Base-by-base conservation (phyloP, 2,797 vertebrate genomes). In the Epinephelus malabaricus region DNA sequence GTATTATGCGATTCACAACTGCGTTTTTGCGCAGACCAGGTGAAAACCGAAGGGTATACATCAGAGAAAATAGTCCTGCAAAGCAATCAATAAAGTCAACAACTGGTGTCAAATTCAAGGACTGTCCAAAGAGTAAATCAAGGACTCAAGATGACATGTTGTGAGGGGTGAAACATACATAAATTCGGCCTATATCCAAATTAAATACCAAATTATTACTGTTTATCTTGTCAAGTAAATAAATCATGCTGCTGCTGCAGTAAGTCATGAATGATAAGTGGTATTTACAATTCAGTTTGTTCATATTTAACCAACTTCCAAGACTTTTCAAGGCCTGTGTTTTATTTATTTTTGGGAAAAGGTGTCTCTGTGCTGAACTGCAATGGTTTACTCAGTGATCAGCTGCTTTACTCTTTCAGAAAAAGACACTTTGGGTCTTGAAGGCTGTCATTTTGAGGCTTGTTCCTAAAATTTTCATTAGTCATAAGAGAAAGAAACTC, bases 101-200 rank as follows among this genome's bases (percentile, higher is more conserved):
- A 67, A 17, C 1, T 38, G n/a, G 19, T 10, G 23, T 53, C 67
- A 59, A 15, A 67, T 61, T 75, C 19, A 79, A 81, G 13, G n/a
- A 55, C 65, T 74, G 61, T 82, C 1, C 3, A 25, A 53, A 54
- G 6, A 25, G 17, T 30, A 43, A 53, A 6, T 54, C 6, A 34
- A n/a, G 7, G 59, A 19, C 38, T 30, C 5, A 4, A 59, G 34
- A 45, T 18, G 15, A 19, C 66, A 65, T 69, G 25, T 65, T 43
- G 11, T 30, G 0, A n/a, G 23, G 2, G 3, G 1, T 25, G 6
- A 34, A 13, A 60, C 11, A 21, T 11, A 5, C 8, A 15, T 17
- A 66, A 54, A 67, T 40, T 50, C 0, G 9, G 0, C 3, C 1
- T 11, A 18, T 13, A 38, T n/a, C 17, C 4, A 6, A 21, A 47